phyloP scores from a whole-genome alignment of 2,797 vertebrate genomes.

The Pangasius krempfi region DNA sequence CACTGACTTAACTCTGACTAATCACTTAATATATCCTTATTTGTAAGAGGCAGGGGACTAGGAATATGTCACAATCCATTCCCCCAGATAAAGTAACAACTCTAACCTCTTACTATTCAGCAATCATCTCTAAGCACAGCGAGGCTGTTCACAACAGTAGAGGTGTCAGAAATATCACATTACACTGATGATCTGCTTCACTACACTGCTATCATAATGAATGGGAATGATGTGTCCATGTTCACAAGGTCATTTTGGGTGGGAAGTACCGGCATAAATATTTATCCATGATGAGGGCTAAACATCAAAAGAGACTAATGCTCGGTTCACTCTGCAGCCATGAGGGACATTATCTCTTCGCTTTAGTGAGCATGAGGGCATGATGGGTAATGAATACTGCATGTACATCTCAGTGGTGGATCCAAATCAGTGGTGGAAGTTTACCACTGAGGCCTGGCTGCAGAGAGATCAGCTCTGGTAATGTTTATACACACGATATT shows the following conservation, averaged over 20 bases:
- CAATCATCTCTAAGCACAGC: slow-evolving; percentile 23
- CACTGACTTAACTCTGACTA: neutral
- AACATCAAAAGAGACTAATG: slow-evolving; percentile 32
- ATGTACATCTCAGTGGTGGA: slow-evolving; percentile 1
- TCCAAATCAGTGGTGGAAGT: slow-evolving; percentile 13
- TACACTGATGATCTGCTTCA: slow-evolving; percentile 31
- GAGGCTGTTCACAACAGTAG: slow-evolving; percentile 10
- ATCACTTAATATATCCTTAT: neutral
- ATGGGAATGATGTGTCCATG: slow-evolving; percentile 9
- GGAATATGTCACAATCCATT: neutral
- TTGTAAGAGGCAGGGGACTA: neutral
- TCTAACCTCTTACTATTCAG: neutral
- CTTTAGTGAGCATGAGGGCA: slow-evolving; percentile 21
- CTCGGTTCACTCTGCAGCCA: slow-evolving; percentile 8
- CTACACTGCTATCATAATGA: slow-evolving; percentile 29
- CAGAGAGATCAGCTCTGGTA: neutral
- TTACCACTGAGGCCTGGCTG: slow-evolving; percentile 11
- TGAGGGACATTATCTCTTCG: slow-evolving; percentile 29
- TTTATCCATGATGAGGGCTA: slow-evolving; percentile 23
- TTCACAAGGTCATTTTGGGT: slow-evolving; percentile 27
- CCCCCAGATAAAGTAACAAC: neutral
- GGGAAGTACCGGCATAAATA: slow-evolving; percentile 33
- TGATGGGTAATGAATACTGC: slow-evolving; percentile 41
- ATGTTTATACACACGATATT: neutral
- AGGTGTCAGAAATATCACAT: slow-evolving; percentile 28